Conservation (phyloP, 1,140 invertebrate genomes). For the Lepidurus apus region DNA sequence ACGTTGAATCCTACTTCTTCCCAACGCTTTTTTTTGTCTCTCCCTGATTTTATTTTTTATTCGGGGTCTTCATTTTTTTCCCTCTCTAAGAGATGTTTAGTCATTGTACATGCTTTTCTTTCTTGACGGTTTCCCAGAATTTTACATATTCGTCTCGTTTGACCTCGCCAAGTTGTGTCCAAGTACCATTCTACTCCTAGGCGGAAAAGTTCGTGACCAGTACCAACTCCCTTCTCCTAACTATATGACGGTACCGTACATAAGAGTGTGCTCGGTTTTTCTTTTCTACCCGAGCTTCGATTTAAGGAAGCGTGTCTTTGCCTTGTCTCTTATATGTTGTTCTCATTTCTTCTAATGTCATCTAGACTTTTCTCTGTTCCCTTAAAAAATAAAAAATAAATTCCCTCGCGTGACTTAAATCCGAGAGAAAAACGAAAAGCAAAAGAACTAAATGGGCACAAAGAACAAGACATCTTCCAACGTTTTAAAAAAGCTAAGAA, state of each 20-base stretch:
- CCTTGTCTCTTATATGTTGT: neutral
- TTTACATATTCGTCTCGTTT: no score
- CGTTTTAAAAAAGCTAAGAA: neutral
- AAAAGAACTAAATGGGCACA: neutral
- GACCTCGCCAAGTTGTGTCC: no score
- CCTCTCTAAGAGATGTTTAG: no score
- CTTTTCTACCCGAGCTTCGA: neutral
- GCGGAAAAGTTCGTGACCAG: constrained; percentile 7
- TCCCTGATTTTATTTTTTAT: no score
- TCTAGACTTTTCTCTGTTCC: neutral
- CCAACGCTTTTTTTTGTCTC: no score
- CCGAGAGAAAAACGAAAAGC: neutral
- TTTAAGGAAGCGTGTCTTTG: constrained; percentile 19
- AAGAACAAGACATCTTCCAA: neutral
- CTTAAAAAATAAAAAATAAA: neutral
- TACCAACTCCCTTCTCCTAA: neutral
- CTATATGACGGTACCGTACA: neutral
- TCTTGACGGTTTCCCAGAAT: no score
- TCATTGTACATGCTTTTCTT: no score
- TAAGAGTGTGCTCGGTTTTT: neutral
- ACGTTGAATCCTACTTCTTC: no score
- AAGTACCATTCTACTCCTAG: neutral
- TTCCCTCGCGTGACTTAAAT: neutral
- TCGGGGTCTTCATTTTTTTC: no score
- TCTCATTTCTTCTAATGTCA: constrained; percentile 11